Percentiles rank a stretch among this genome's conserved stretches.
phyloP scores from a whole-genome alignment of 2,113 vertebrate genomes.

The Nyctereutes procyonoides region DNA sequence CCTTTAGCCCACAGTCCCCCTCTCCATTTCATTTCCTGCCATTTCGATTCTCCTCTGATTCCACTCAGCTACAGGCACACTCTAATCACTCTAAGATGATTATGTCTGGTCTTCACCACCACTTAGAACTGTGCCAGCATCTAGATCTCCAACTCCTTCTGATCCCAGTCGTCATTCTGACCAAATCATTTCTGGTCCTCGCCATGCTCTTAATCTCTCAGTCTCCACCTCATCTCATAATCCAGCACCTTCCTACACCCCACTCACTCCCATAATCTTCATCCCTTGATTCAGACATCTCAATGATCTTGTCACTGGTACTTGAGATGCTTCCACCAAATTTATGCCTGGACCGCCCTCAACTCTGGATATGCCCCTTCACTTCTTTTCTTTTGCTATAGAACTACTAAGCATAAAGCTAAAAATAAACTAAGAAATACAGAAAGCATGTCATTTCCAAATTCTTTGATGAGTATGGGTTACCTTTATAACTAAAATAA shows the following conservation, averaged over 20 bases:
- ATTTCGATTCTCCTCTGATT: neutral
- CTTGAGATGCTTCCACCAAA: neutral
- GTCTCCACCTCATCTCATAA: neutral
- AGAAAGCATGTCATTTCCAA: neutral
- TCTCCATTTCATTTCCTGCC: neutral
- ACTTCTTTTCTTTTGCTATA: neutral
- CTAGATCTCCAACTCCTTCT: conserved; percentile 1
- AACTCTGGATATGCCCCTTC: neutral
- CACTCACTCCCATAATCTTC: neutral
- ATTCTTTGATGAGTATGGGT: neutral
- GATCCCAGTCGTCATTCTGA: neutral
- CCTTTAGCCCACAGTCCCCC: neutral
- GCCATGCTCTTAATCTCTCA: neutral
- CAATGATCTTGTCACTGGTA: neutral
- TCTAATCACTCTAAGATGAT: neutral
- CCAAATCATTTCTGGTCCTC: neutral
- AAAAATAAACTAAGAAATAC: conserved; percentile 28
- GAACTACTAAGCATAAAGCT: conserved; percentile 9
- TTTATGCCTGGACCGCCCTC: neutral
- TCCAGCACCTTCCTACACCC: neutral
- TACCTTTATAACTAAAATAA: conserved; percentile 48
- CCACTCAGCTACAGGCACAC: neutral
- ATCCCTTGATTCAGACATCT: neutral
- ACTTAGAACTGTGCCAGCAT: neutral
- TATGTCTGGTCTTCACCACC: neutral